Base-by-base conservation (phyloP, 2,113 vertebrate species). In the Chloropsis hardwickii region DNA sequence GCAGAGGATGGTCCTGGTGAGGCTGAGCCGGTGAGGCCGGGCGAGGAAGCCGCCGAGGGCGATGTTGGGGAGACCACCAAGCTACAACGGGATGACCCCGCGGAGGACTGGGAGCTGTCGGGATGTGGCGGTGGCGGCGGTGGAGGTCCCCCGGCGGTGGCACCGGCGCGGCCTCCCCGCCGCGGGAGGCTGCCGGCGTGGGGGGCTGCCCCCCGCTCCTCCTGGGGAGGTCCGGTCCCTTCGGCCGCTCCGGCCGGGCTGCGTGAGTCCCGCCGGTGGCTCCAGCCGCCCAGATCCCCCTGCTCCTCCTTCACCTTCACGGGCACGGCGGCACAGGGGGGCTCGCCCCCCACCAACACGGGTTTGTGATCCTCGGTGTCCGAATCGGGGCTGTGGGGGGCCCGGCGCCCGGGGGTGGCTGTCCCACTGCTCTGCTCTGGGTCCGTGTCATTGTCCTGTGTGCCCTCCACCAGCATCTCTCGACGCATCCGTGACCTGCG, bases 401-500 rank as follows among this genome's bases (percentile, higher is more conserved):
- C 61, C 62, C 77, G 37, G 98, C 97, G 24, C 97, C 98, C 60
- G 0, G 92, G 66, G 44, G 89, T 5, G 18, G 96, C 71, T 3
- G 87, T 28, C 27, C 96, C 97, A 3, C 96, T 90, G 10, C 97
- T 98, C 78, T 98, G 98, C 94, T 99, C 99, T 0, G 97, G 96
- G 56, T 99, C 99, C 0, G 98, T 98, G 96, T 99, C 99, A 0
- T 99, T 99, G 91, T 99, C 99, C 86, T 99, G 99, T 1, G 98
- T 74, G 14, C 99, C 99, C 86, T 99, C 99, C 98, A 99, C 98
- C 90, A 99, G 98, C 94, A 99, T 99, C 97, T 99, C 99, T 35
- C 99, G 98, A 61, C 99, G 98, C 99, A 99, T 99, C 87, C 99
- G 98, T 42, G 99, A 99, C 98, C 99, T 99, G 98, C n/a, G 0